Conservation (phyloP, 2,797 vertebrate species). For the Acanthis flammea region DNA sequence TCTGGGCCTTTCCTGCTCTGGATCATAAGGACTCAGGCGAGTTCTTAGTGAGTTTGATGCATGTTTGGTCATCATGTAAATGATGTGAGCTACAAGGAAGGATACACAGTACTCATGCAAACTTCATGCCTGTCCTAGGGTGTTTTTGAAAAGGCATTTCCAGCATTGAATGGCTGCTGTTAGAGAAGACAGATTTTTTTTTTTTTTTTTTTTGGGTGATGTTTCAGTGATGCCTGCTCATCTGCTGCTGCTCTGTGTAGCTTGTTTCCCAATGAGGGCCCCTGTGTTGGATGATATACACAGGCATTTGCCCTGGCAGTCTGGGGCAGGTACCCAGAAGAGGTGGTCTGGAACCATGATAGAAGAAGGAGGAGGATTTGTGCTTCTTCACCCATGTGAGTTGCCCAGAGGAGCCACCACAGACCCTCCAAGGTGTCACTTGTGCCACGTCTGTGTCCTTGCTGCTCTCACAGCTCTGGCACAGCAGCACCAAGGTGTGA, state of each 20-base stretch:
- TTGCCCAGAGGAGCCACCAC: not conserved
- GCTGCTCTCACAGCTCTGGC: fast-evolving
- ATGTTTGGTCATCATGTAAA: not conserved
- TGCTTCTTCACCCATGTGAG: not conserved
- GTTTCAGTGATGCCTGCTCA: not conserved
- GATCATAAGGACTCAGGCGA: not conserved
- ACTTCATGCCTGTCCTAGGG: not conserved
- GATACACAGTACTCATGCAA: not conserved
- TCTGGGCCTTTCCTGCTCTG: not conserved
- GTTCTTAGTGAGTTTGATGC: not conserved
- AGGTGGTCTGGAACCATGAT: not conserved
- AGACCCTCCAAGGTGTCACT: not conserved
- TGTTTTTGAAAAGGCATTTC: not conserved
- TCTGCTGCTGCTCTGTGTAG: not conserved
- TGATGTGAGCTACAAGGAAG: not conserved
- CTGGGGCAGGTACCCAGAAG: not conserved
- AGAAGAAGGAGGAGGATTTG: not conserved
- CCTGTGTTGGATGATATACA: not conserved
- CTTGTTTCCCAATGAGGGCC: not conserved
- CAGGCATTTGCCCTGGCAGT: not conserved
- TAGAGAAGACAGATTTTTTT: not conserved
- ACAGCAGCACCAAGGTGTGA: fast-evolving
- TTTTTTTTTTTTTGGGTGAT: not conserved
- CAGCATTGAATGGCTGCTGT: not conserved
- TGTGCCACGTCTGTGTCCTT: fast-evolving